Percentiles rank a stretch among this genome's conserved stretches.
Conservation (phyloP, 2,797 vertebrate genomes). For the Sebastiscus tertius region DNA sequence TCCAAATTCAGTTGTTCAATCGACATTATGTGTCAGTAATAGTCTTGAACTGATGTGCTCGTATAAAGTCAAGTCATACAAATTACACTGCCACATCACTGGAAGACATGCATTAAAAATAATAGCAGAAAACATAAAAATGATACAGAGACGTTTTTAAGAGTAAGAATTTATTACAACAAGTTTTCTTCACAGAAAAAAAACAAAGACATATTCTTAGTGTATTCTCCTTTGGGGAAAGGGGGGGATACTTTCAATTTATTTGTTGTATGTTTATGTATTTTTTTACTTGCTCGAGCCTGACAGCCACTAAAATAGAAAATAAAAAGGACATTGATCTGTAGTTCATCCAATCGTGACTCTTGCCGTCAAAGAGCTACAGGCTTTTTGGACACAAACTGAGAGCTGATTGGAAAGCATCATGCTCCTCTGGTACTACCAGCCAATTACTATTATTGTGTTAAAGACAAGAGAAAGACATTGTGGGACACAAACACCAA, state of each 20-base stretch:
- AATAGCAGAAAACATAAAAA: slow-evolving; percentile 31
- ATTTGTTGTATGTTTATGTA: background rate
- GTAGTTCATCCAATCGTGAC: background rate
- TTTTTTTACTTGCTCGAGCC: background rate
- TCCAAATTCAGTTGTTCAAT: background rate
- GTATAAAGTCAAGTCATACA: background rate
- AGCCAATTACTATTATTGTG: too few relatives aligned
- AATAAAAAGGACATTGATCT: background rate
- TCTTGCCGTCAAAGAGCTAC: background rate
- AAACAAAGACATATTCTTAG: slow-evolving; percentile 12
- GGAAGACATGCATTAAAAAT: background rate
- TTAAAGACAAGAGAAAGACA: background rate
- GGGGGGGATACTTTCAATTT: background rate
- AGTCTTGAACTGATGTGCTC: background rate
- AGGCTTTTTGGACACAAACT: background rate
- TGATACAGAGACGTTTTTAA: slow-evolving; percentile 65
- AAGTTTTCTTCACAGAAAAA: slow-evolving; percentile 61
- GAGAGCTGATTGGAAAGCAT: background rate
- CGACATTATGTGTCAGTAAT: background rate
- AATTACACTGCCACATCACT: background rate
- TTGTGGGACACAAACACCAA: background rate
- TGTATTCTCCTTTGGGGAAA: background rate
- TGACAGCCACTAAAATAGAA: background rate
- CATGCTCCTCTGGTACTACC: background rate
- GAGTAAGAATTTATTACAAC: slow-evolving; percentile 80